These are phyloP conservation scores for Halcyon badia DNA, from an alignment of 2,797 vertebrate genomes.

Conservation along the genomic window DNA sequence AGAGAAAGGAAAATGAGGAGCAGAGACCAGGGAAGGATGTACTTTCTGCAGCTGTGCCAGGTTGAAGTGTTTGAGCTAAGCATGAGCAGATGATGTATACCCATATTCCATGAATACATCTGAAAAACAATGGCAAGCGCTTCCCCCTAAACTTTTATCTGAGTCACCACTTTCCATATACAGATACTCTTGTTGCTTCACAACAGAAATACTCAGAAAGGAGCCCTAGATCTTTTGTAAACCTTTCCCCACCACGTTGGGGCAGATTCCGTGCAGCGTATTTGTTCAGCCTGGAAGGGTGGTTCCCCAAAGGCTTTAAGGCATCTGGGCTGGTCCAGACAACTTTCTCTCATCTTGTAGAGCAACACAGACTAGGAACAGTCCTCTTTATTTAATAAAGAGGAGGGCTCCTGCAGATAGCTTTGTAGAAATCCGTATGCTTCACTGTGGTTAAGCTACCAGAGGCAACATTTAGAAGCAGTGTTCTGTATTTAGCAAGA, in stretches of 20 bases:
- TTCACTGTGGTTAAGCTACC: conserved; percentile 6
- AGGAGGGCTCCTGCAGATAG: not conserved
- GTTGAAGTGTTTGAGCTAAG: not conserved
- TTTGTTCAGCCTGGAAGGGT: not conserved
- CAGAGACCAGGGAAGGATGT: not conserved
- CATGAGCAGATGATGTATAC: rapidly evolving
- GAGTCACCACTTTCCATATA: not conserved
- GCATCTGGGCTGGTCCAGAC: not conserved
- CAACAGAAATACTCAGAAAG: rapidly evolving
- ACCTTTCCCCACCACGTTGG: not conserved
- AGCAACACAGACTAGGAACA: not conserved
- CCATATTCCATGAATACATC: not conserved
- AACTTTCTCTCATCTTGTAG: not conserved
- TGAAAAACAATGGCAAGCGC: not conserved
- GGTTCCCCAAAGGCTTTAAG: not conserved
- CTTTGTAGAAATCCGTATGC: not conserved
- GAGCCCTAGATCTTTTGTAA: not conserved
- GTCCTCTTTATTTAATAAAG: not conserved
- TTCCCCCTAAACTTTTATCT: not conserved
- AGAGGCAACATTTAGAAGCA: conserved; percentile 43
- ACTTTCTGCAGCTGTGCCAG: not conserved
- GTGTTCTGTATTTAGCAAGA: conserved; percentile 69
- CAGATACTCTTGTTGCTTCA: not conserved
- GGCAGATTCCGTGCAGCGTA: not conserved
- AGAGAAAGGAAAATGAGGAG: not conserved